Conservation (phyloP, 2,888 invertebrate species). For the Spodoptera littoralis region DNA sequence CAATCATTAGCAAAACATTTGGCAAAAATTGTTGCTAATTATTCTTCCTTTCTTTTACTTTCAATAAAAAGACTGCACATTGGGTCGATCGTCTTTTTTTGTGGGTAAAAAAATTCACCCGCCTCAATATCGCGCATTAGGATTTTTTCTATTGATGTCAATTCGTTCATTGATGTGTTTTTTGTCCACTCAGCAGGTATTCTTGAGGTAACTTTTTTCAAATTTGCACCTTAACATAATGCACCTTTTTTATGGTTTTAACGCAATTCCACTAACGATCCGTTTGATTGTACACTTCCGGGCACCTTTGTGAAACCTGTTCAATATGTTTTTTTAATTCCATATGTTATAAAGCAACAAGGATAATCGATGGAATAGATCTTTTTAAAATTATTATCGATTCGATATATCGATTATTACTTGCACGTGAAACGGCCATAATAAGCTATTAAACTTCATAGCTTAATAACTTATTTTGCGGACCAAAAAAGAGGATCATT, state of each 20-base stretch:
- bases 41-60: conserved; percentile 24
- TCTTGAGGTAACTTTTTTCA: conserved; percentile 68
- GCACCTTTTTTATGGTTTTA: conserved; percentile 76
- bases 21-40: conserved; percentile 28
- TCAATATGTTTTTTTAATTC: conserved; percentile 45
- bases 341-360: conserved; percentile 54
- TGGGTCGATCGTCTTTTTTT: conserved; percentile 25
- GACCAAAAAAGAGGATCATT: conserved; percentile 24
- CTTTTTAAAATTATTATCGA: conserved; percentile 12
- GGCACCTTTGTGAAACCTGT: conserved; percentile 64
- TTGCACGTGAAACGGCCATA: conserved; percentile 20
- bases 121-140: conserved; percentile 77
- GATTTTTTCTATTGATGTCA: conserved; percentile 74
- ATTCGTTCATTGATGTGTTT: conserved; percentile 72
- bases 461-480: conserved; percentile 36
- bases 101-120: conserved; percentile 59
- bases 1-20: conserved; percentile 18
- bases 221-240: conserved; percentile 80
- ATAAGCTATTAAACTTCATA: conserved; percentile 14
- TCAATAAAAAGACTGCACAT: conserved; percentile 32
- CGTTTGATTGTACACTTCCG: conserved; percentile 76
- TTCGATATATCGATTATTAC: conserved; percentile 28
- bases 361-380: conserved; percentile 36
- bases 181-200: conserved; percentile 65
- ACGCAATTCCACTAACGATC: conserved; percentile 80